phyloP scores from a whole-genome alignment of 2,888 invertebrate species.

The Tenthredo scrophulariae region DNA sequence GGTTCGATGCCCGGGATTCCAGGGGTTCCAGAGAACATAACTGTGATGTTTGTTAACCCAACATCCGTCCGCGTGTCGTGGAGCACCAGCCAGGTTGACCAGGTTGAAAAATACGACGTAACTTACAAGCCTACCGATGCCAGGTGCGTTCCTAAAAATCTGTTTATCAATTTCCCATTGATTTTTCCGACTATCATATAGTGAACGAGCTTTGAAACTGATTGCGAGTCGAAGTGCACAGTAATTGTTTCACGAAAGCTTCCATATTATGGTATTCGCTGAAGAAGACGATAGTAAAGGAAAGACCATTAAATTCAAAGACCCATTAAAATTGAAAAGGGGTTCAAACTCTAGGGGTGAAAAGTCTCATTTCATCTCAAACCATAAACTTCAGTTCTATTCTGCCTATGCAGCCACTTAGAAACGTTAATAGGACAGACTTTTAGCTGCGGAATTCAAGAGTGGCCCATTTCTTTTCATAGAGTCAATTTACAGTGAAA shows the following conservation, averaged over 20 bases:
- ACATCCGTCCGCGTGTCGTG: constrained; percentile 92
- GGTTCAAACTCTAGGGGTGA: not conserved
- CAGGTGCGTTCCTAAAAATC: constrained; percentile 84
- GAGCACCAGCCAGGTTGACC: constrained; percentile 88
- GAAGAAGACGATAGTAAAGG: not conserved
- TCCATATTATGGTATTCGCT: not conserved
- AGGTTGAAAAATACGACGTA: constrained; percentile 94
- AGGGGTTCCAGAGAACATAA: constrained; percentile 92
- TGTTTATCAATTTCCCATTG: not conserved
- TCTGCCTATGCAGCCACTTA: not conserved
- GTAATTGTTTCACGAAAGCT: not conserved
- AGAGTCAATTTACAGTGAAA: not conserved
- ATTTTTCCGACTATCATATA: not conserved
- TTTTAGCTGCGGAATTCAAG: not conserved
- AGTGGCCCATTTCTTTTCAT: not conserved
- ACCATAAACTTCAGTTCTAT: not conserved
- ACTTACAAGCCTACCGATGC: constrained; percentile 94
- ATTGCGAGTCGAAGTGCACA: not conserved
- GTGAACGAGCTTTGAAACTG: not conserved
- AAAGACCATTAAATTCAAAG: constrained; percentile 8
- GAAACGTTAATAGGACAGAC: not conserved
- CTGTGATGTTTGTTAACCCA: constrained; percentile 92
- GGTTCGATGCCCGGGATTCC: constrained; percentile 88
- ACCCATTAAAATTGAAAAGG: not conserved
- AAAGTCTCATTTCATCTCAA: constrained; percentile 14